Conservation (phyloP, 30 jellyfish, hydroid and myxozoan species). For the Cassiopea andromeda region DNA sequence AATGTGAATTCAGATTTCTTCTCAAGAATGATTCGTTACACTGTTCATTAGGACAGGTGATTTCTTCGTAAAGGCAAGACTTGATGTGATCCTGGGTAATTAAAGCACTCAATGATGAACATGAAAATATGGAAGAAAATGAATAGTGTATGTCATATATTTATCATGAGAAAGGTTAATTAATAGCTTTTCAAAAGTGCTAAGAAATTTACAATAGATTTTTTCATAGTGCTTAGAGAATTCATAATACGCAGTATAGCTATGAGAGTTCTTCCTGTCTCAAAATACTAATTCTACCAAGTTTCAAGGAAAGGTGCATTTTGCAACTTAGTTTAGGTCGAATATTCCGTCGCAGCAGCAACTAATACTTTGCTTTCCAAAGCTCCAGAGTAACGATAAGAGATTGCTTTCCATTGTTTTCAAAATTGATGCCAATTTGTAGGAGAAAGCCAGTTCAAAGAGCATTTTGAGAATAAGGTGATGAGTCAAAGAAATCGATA, state of each 20-base stretch:
- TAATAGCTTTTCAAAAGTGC: background rate
- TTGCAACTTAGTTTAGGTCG: no score
- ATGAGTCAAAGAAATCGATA: background rate
- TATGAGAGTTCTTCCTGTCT: background rate
- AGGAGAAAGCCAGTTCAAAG: no score
- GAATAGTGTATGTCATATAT: background rate
- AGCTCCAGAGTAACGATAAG: no score
- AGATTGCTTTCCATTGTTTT: no score
- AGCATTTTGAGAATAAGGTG: no score
- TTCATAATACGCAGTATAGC: background rate
- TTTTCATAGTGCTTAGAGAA: background rate
- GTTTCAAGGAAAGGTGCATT: no score
- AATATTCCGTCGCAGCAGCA: no score
- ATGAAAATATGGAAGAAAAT: background rate
- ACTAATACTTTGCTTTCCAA: no score
- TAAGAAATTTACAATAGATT: background rate
- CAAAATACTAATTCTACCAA: background rate
- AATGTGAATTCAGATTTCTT: slow-evolving; percentile 75
- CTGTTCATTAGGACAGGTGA: slow-evolving; percentile 90
- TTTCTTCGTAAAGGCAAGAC: slow-evolving; percentile 94
- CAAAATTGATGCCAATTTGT: no score
- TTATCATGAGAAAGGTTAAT: background rate
- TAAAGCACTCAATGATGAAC: background rate
- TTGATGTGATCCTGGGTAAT: slow-evolving; percentile 85
- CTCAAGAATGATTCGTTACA: slow-evolving; percentile 91